These are phyloP conservation scores for Hormiphora californensis DNA, from an alignment of 37 sponge, comb jelly and placozoan species.

Conservation along the genomic window DNA sequence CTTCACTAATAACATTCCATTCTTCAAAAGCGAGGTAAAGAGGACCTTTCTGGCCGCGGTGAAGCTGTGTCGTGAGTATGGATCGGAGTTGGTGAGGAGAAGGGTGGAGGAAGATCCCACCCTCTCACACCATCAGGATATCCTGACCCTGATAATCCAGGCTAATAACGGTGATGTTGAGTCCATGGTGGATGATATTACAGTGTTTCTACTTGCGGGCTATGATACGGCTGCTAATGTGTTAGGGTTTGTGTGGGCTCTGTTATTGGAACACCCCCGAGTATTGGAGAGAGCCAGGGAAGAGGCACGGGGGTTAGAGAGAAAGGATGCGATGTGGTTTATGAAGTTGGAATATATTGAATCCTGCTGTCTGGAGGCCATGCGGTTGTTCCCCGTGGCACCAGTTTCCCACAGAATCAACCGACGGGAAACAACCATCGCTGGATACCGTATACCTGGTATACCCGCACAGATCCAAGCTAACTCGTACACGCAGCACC, in stretches of 20 bases:
- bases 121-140: neutral
- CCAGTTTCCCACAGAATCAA: constrained; percentile 2
- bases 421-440: neutral
- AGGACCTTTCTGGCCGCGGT: neutral
- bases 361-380: neutral
- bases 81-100: neutral
- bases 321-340: neutral
- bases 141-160: neutral
- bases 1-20: neutral
- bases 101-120: neutral
- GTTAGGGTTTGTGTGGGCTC: neutral
- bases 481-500: neutral
- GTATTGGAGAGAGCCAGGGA: neutral
- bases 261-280: neutral
- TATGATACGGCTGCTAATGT: constrained; percentile 22
- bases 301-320: neutral
- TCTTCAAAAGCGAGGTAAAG: neutral
- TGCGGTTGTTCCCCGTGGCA: neutral
- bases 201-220: constrained; percentile 1
- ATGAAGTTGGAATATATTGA: neutral
- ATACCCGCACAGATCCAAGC: neutral
- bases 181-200: constrained; percentile 2
- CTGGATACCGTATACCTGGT: neutral
- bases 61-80: neutral
- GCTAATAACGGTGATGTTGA: neutral